Base-by-base conservation (phyloP, 2,113 vertebrate species). In the Verasper variegatus region DNA sequence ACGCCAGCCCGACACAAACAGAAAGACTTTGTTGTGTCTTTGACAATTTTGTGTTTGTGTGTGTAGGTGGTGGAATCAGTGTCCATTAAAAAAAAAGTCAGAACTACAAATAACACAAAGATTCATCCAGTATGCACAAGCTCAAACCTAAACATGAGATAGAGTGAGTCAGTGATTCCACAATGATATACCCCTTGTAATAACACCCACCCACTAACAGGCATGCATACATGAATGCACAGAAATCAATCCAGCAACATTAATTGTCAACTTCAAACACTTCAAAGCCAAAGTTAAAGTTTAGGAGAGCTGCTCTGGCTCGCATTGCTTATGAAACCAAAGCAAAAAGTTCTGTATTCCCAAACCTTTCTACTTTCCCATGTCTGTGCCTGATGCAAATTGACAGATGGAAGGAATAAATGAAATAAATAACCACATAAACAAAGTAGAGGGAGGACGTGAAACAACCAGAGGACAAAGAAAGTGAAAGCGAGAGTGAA, bases 361-460 rank as follows among this genome's bases (percentile, higher is more conserved):
- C 86, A 71, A 52, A 86, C 60, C 78, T 24, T 71, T 73, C 64
- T 47, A 62, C 70, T 83, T 86, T 64, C 51, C 87, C 9, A 24
- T 52, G 56, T 76, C 71, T 85, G 68, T n/a, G 74, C 67, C 77
- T 79, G 78, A 91, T 88, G 83, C 80, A 91, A 89, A 92, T 88
- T 89, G 86, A 86, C 88, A 86, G 86, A 88, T 8, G 75, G 77
- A 86, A 80, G 63, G 74, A 84, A 83, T 8, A 45, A 89, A 88
- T 74, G 54, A 91, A 89, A 89, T 82, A 91, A 90, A 90, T 84
- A 92, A 81, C 58, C 42, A 86, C 68, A 71, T 72, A 89, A 89
- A 85, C 77, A 88, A 83, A 85, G 74, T 51, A 76, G 74, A 87
- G 64, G 67, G 74, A 86, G 72, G 78, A 85, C 27, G 52, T 58